Conservation (phyloP, 2,113 vertebrate species). For the Petaurus breviceps region DNA sequence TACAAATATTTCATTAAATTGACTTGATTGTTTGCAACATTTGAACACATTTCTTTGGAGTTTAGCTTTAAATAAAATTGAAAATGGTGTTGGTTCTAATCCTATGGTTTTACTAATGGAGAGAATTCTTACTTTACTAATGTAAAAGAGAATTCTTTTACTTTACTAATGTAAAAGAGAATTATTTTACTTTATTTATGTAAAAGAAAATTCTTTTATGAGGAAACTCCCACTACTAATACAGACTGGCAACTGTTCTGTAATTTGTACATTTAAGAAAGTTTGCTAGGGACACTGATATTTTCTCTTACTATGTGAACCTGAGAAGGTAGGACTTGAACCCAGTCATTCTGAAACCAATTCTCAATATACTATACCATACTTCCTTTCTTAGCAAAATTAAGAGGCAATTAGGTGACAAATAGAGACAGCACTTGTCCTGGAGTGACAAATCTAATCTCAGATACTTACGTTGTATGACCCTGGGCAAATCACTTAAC, state of each 20-base stretch:
- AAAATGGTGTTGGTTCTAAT: background rate
- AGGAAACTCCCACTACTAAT: background rate
- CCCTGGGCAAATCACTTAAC: too few species aligned
- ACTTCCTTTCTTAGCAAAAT: background rate
- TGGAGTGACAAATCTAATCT: background rate
- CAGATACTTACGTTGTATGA: too few species aligned
- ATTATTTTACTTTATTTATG: background rate
- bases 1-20: background rate
- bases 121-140: background rate
- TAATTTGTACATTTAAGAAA: background rate
- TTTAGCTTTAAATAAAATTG: slow-evolving; percentile 4
- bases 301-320: background rate
- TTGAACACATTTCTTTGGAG: slow-evolving; percentile 39
- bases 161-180: background rate
- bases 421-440: background rate
- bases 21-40: background rate
- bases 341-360: background rate
- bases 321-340: background rate
- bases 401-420: background rate
- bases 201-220: background rate
- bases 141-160: background rate
- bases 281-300: background rate
- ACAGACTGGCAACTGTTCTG: background rate
- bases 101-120: background rate
- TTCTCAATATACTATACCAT: background rate